These are phyloP conservation scores for Bufo gargarizans DNA, from an alignment of 2,113 vertebrate species.

Conservation along the genomic window DNA sequence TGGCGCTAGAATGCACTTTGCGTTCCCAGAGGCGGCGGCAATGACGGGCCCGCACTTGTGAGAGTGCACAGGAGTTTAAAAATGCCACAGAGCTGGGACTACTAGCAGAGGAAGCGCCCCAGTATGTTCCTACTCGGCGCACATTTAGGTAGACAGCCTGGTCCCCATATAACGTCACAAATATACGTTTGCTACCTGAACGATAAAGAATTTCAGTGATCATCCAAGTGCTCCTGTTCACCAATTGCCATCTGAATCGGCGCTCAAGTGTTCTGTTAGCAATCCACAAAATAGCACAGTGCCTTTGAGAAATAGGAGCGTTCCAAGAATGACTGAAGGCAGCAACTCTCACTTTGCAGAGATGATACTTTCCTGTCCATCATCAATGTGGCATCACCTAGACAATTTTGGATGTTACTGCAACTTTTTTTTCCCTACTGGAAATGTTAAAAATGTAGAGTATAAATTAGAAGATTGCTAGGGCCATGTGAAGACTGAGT, in stretches of 20 bases:
- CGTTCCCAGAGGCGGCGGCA: no score
- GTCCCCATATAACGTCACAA: no score
- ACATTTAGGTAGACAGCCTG: no score
- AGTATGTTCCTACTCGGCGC: no score
- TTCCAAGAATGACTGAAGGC: conserved; percentile 12
- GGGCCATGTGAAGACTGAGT: no score
- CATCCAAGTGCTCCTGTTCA: background rate
- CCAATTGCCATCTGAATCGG: background rate
- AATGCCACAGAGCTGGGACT: no score
- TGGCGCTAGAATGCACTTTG: no score
- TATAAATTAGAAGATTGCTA: no score
- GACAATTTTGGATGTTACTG: background rate
- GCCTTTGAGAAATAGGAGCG: background rate
- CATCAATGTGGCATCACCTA: background rate
- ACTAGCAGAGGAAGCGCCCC: no score
- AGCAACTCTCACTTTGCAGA: background rate
- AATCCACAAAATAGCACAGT: background rate
- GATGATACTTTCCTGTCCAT: background rate
- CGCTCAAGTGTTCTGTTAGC: background rate
- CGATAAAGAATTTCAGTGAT: background rate
- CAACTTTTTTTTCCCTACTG: background rate
- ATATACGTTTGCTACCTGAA: background rate
- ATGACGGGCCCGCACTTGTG: no score
- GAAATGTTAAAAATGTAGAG: no score
- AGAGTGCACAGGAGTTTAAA: no score